Conservation (phyloP, 2,113 vertebrate genomes). For the Salvator merianae region DNA sequence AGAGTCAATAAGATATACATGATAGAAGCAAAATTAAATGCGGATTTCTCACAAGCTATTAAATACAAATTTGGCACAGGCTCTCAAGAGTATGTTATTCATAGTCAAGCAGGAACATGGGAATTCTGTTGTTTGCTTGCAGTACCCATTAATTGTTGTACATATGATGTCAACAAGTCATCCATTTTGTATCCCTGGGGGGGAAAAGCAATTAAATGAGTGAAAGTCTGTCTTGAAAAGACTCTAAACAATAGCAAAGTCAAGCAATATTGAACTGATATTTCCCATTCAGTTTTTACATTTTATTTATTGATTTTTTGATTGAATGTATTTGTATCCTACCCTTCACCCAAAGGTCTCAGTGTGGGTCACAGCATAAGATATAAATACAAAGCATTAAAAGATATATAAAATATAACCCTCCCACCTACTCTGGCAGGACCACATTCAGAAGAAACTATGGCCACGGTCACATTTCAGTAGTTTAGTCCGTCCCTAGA, state of each 20-base stretch:
- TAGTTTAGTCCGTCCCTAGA: too few relatives aligned
- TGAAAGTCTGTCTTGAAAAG: neutral
- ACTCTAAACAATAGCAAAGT: too few relatives aligned
- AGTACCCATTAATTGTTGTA: slow-evolving; percentile 79
- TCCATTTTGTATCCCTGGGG: slow-evolving; percentile 98
- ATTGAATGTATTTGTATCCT: too few relatives aligned
- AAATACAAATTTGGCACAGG: slow-evolving; percentile 42
- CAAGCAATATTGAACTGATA: neutral
- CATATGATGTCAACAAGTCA: slow-evolving; percentile 92
- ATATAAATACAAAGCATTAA: too few relatives aligned
- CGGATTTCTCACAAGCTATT: slow-evolving; percentile 6
- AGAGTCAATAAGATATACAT: neutral
- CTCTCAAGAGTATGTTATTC: neutral
- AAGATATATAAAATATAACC: too few relatives aligned
- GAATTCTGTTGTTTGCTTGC: slow-evolving; percentile 71
- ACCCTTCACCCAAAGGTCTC: too few relatives aligned
- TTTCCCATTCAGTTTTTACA: neutral
- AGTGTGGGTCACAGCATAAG: too few relatives aligned
- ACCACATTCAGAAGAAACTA: too few relatives aligned
- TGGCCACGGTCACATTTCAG: too few relatives aligned
- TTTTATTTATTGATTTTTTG: neutral
- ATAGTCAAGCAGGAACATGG: slow-evolving; percentile 41
- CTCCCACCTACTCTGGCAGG: too few relatives aligned
- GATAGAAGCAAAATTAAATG: neutral
- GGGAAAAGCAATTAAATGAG: slow-evolving; percentile 27